These are phyloP conservation scores for Chrysolina haemoptera DNA, from an alignment of 2,888 invertebrate genomes.

Conservation along the genomic window DNA sequence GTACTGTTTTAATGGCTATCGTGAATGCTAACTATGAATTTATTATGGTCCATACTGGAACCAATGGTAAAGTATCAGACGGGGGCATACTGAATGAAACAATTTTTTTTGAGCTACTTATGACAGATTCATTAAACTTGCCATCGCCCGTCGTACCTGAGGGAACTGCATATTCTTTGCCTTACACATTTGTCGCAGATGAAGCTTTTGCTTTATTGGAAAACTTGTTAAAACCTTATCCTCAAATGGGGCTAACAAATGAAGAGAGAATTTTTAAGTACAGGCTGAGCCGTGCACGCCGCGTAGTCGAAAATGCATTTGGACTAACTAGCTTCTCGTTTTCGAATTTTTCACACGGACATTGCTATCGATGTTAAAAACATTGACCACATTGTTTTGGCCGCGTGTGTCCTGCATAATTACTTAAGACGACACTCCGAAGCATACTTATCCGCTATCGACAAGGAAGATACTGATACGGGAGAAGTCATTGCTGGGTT, in stretches of 20 bases:
- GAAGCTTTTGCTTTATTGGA: background rate
- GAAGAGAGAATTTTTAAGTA: slow-evolving; percentile 28
- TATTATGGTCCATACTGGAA: slow-evolving; percentile 24
- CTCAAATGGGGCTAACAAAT: background rate
- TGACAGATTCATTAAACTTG: slow-evolving; percentile 1
- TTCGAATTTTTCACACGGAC: slow-evolving; percentile 33
- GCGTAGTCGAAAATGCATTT: too few species aligned
- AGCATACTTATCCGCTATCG: background rate
- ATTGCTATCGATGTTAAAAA: slow-evolving; percentile 21
- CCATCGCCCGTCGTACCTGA: background rate
- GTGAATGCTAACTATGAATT: too few species aligned
- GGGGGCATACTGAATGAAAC: background rate
- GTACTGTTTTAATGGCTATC: too few species aligned
- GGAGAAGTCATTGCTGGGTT: slow-evolving; percentile 7
- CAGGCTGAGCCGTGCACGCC: slow-evolving; percentile 25
- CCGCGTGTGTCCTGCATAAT: slow-evolving; percentile 33
- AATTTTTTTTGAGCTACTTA: background rate
- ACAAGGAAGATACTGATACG: slow-evolving; percentile 10
- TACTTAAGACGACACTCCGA: slow-evolving; percentile 20
- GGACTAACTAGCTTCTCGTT: slow-evolving; percentile 23
- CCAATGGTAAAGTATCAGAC: slow-evolving; percentile 9
- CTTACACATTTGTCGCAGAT: background rate
- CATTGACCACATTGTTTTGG: slow-evolving; percentile 24
- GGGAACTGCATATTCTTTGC: slow-evolving; percentile 1
- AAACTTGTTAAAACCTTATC: background rate